Evolutionary conservation across 2,888 invertebrate genomes (phyloP).

Genomic region (Lomographa bimaculata): DNA sequence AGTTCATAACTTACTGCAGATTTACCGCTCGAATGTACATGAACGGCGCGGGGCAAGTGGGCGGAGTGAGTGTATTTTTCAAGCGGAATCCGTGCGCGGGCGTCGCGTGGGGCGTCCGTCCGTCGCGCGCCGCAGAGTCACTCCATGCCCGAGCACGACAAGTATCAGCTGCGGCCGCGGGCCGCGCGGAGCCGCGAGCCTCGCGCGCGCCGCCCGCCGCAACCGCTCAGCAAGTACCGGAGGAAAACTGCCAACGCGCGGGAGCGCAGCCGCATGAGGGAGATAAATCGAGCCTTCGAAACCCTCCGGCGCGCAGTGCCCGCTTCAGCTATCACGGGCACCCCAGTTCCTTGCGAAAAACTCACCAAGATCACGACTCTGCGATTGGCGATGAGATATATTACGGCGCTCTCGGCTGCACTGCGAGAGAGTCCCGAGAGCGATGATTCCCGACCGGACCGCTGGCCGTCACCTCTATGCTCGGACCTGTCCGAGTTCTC

Average conservation of each 20-base stretch:
- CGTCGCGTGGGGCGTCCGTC: slow-evolving; percentile 51
- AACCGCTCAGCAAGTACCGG: slow-evolving; percentile 93
- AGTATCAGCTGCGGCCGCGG: slow-evolving; percentile 80
- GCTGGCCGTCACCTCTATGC: slow-evolving; percentile 74
- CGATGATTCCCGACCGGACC: slow-evolving; percentile 51
- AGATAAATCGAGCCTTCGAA: slow-evolving; percentile 95
- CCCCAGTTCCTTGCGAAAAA: slow-evolving; percentile 87
- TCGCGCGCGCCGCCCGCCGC: slow-evolving; percentile 85
- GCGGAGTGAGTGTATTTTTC: slow-evolving; percentile 75
- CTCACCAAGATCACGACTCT: slow-evolving; percentile 95
- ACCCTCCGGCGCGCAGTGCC: slow-evolving; percentile 91
- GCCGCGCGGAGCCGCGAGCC: slow-evolving; percentile 76
- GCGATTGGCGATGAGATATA: slow-evolving; percentile 94
- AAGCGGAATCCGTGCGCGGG: slow-evolving; percentile 62
- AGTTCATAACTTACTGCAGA: slow-evolving; percentile 21
- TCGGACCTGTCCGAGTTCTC: slow-evolving; percentile 82
- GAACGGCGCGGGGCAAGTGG: slow-evolving; percentile 74
- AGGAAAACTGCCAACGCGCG: slow-evolving; percentile 95
- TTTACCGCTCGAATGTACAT: slow-evolving; percentile 59
- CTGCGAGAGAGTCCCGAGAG: slow-evolving; percentile 70
- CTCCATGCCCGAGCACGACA: slow-evolving; percentile 82
- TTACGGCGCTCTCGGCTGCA: slow-evolving; percentile 88
- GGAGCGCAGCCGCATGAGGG: slow-evolving; percentile 93
- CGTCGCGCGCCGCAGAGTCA: slow-evolving; percentile 47
- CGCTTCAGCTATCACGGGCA: slow-evolving; percentile 77